Evolutionary conservation across 2,888 invertebrate genomes (phyloP).

Genomic region (Rotaria sp.): DNA sequence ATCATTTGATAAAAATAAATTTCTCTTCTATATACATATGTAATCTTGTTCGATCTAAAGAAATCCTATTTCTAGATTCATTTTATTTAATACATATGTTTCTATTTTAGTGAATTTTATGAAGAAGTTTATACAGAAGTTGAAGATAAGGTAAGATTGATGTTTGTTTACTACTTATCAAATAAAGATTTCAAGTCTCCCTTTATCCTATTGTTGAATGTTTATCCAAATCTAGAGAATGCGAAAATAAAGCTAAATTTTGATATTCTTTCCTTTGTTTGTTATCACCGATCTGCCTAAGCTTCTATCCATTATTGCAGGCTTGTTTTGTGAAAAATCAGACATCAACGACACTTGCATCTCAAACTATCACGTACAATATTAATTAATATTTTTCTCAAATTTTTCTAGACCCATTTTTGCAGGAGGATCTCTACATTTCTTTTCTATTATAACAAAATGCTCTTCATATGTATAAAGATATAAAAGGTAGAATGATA

Average conservation of each 20-base stretch:
- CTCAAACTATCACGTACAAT: background rate
- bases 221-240: background rate
- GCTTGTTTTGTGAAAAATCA: background rate
- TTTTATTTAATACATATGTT: background rate
- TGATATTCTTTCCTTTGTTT: background rate
- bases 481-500: background rate
- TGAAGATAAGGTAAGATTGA: background rate
- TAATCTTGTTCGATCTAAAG: too few relatives aligned
- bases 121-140: constrained; percentile 17
- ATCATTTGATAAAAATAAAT: too few relatives aligned
- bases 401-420: background rate
- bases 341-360: background rate
- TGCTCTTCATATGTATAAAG: background rate
- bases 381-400: background rate
- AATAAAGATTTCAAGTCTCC: too few relatives aligned
- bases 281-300: background rate
- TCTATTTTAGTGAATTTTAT: constrained; percentile 5
- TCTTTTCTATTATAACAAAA: background rate
- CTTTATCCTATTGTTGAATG: background rate
- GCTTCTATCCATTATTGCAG: constrained; percentile 15
- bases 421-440: background rate
- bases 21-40: too few relatives aligned
- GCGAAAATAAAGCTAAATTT: background rate
- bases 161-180: too few relatives aligned
- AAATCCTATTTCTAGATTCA: too few relatives aligned